Evolutionary conservation across 2,113 vertebrate genomes (phyloP).

Genomic region (Zapornia atra): DNA sequence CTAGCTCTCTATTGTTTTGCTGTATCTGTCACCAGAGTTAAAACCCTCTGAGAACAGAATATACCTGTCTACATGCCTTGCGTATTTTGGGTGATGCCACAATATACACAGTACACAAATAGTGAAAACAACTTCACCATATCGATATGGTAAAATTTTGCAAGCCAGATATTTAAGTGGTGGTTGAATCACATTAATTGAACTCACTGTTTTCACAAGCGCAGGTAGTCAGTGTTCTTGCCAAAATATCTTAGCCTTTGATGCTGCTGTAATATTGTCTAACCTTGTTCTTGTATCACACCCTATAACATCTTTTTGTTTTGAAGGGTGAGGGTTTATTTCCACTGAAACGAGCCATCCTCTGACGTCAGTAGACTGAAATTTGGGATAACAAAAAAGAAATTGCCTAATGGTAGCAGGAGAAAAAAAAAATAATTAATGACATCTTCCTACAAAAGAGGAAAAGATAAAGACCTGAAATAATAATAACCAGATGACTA

Average conservation of each 20-base stretch:
- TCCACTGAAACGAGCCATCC: conserved; percentile 43
- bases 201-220: conserved; percentile 35
- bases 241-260: conserved; percentile 46
- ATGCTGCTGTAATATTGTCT: conserved; percentile 28
- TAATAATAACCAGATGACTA: conserved; percentile 76
- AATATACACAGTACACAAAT: not conserved
- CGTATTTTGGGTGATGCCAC: not conserved
- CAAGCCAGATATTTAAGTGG: not conserved
- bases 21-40: not conserved
- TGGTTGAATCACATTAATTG: not conserved
- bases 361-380: conserved; percentile 32
- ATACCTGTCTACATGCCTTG: not conserved
- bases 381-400: conserved; percentile 49
- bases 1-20: not conserved
- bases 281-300: conserved; percentile 49
- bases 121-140: not conserved
- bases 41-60: not conserved
- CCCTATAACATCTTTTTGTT: conserved; percentile 34
- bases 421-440: conserved; percentile 11
- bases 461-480: conserved; percentile 84
- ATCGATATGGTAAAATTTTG: not conserved
- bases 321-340: conserved; percentile 18
- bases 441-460: conserved; percentile 77
- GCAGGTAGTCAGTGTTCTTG: not conserved
- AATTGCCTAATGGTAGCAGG: conserved; percentile 31